Evolutionary conservation across 2,113 vertebrate genomes (phyloP).

Genomic region (Hystrix brachyura): DNA sequence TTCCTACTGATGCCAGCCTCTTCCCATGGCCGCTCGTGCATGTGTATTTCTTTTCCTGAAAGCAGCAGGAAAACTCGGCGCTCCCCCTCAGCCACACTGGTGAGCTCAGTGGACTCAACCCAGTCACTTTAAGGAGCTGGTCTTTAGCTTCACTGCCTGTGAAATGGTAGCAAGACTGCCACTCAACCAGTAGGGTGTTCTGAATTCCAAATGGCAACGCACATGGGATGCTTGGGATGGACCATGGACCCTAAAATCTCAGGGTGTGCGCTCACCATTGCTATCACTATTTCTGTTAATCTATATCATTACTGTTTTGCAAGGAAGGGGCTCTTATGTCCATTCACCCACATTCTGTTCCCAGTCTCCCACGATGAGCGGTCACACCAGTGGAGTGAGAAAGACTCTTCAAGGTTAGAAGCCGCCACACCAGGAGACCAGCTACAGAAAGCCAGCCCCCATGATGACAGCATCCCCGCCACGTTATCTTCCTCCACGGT

Average conservation of each 20-base stretch:
- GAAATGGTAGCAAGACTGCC: too few relatives aligned
- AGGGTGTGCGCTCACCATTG: rapidly evolving
- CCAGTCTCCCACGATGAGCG: not conserved
- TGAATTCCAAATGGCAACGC: not conserved
- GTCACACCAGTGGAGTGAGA: not conserved
- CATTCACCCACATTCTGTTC: not conserved
- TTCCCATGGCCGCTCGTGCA: rapidly evolving
- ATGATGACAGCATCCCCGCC: rapidly evolving
- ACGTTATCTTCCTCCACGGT: not conserved
- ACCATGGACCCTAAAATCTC: not conserved
- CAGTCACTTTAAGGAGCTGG: not conserved
- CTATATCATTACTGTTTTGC: too few relatives aligned
- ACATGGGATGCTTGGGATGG: not conserved
- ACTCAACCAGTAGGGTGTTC: not conserved
- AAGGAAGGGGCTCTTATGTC: not conserved
- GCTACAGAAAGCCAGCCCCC: not conserved
- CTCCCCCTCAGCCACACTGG: not conserved
- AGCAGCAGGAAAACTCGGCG: not conserved
- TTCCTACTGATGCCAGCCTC: not conserved
- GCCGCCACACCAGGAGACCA: not conserved
- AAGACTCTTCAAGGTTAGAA: not conserved
- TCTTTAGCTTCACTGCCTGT: not conserved
- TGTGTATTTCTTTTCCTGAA: too few relatives aligned
- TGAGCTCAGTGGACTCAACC: not conserved
- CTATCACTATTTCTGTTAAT: too few relatives aligned